Conservation (phyloP, 1,140 invertebrate species). For the Proctacanthus coquilletti region DNA sequence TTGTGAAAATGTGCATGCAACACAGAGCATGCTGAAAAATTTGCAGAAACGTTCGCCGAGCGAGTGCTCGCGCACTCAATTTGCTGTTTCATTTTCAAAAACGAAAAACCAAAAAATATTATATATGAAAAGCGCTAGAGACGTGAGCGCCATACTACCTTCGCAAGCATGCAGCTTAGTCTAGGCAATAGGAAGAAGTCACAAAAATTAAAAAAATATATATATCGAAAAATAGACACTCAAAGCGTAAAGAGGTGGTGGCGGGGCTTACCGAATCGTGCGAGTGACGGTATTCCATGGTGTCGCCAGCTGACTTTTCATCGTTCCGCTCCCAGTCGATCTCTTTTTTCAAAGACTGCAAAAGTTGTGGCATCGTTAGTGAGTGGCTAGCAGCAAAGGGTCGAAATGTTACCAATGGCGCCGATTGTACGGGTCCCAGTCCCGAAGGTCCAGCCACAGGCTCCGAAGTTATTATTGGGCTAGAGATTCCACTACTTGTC, state of each 20-base stretch:
- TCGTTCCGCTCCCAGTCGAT: conserved; percentile 61
- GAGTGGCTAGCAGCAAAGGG: background rate
- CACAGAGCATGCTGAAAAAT: too few species aligned
- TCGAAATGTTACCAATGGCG: conserved; percentile 53
- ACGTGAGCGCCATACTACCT: too few species aligned
- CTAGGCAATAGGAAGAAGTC: background rate
- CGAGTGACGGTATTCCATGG: conserved; percentile 57
- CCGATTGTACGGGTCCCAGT: conserved; percentile 67
- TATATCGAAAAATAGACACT: conserved; percentile 14
- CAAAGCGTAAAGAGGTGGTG: conserved; percentile 2
- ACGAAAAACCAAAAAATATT: too few species aligned
- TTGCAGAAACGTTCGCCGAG: too few species aligned
- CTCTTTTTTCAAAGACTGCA: conserved; percentile 76
- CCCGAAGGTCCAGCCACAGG: conserved; percentile 59
- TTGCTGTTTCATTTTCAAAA: too few species aligned
- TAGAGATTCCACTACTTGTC: conserved; percentile 10
- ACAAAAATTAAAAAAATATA: background rate
- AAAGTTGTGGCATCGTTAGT: conserved; percentile 9
- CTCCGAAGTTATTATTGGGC: conserved; percentile 19
- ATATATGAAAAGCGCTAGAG: too few species aligned
- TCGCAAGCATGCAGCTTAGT: too few species aligned
- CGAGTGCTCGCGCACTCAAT: too few species aligned
- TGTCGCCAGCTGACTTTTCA: conserved; percentile 62
- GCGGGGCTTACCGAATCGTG: conserved; percentile 76
- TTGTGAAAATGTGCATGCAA: too few species aligned